These are phyloP conservation scores for Poeciliopsis retropinna DNA, from an alignment of 2,113 vertebrate genomes.

Conservation along the genomic window DNA sequence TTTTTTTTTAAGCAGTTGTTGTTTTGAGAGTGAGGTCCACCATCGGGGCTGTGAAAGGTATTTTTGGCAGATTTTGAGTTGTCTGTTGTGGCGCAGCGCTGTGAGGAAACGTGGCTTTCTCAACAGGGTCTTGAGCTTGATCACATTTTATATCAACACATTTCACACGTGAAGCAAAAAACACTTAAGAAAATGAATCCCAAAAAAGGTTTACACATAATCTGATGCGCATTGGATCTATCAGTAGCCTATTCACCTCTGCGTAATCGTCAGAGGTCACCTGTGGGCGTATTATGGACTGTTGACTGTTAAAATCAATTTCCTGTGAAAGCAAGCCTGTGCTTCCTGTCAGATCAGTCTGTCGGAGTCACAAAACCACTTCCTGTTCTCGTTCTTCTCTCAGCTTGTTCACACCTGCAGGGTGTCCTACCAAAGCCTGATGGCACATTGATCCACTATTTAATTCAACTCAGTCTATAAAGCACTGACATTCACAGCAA, in stretches of 20 bases:
- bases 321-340: conserved; percentile 56
- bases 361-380: conserved; percentile 62
- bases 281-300: conserved; percentile 31
- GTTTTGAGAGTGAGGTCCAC: background rate
- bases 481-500: too few species aligned
- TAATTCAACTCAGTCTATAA: background rate
- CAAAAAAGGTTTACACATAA: background rate
- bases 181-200: background rate
- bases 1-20: background rate
- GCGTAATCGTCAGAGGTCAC: conserved; percentile 5
- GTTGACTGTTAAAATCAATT: conserved; percentile 63
- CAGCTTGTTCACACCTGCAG: conserved; percentile 56
- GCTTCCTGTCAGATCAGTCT: conserved; percentile 48
- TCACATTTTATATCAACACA: background rate
- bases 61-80: too few species aligned
- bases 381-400: conserved; percentile 59
- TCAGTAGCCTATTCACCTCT: background rate
- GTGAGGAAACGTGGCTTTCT: background rate
- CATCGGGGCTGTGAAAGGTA: background rate
- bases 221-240: background rate
- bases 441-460: background rate
- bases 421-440: background rate
- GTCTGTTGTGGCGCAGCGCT: too few species aligned
- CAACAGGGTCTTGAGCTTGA: background rate
- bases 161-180: background rate